Base-by-base conservation (phyloP, 2,113 vertebrate species). In the Brachyhypopomus gauderio region DNA sequence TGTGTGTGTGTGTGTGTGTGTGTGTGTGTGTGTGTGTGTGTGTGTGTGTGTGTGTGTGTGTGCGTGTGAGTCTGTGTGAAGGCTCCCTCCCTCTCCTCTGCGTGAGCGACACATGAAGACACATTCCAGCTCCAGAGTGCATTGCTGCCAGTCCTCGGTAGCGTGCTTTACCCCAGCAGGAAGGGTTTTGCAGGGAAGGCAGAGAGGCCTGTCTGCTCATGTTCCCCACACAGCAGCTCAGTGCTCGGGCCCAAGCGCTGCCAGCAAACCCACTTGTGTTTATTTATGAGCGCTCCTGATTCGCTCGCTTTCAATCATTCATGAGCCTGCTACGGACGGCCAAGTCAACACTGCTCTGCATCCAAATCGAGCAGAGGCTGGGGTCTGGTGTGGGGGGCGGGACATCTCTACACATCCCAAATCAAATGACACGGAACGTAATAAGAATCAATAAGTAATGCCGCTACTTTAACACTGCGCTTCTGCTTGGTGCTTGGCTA, bases 221-320 rank as follows among this genome's bases (percentile, higher is more conserved):
- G 89, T 88, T 89, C 85, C 76, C 80, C 87, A 88, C 90, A 86
- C 88, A 87, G 79, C 83, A 89, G 60, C 64, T 58, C 56, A 25
- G 23, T 59, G 3, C 81, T 69, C 45, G 5, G 88, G 89, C 81
- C 87, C 88, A 87, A 81, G 88, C 87, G 88, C 83, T 85, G 88
- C 88, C 83, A 85, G 72, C 8, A 62, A 81, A 87, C 88, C 87
- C 87, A 86, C 90, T 93, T 86, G 85, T 93, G 91, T 93, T 93
- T 92, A 92, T 94, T 93, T 93, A 93, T 93, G 91, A 93, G 92
- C 83, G 86, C 84, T 88, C 89, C 85, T 78, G 88, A 88, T 90
- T 81, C 85, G 85, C 81, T 86, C 34, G 77, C 83, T 89, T 90
- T 93, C 93, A 92, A 92, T 93, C 92, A 92, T 92, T 93, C 89